These are phyloP conservation scores for Clarias macrocephalus DNA, from an alignment of 2,113 vertebrate genomes.

Conservation along the genomic window DNA sequence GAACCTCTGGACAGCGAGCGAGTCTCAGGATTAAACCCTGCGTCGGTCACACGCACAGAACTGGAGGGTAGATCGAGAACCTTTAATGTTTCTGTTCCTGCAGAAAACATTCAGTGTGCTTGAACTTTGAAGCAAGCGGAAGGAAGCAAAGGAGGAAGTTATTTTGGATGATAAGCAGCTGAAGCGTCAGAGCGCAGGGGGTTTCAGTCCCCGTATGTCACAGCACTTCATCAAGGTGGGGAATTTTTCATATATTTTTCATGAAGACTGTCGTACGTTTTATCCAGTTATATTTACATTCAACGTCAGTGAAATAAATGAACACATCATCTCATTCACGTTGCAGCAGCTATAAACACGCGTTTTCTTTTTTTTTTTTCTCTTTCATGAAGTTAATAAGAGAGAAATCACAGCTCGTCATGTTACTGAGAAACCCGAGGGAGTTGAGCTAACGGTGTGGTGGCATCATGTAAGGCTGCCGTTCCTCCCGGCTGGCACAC, in stretches of 20 bases:
- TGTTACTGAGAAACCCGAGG: not conserved
- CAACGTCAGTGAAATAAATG: not conserved
- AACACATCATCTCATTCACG: not conserved
- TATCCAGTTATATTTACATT: not conserved
- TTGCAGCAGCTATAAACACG: not conserved
- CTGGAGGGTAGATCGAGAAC: not conserved
- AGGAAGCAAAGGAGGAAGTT: too few relatives aligned
- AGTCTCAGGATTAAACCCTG: not conserved
- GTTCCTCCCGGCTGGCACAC: too few relatives aligned
- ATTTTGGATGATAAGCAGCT: too few relatives aligned
- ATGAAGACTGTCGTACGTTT: not conserved
- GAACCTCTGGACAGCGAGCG: not conserved
- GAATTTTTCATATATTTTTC: too few relatives aligned
- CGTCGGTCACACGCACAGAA: not conserved
- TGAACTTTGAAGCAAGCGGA: not conserved
- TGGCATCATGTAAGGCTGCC: too few relatives aligned
- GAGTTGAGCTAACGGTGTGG: too few relatives aligned
- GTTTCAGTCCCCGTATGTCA: too few relatives aligned
- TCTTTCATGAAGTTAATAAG: too few relatives aligned
- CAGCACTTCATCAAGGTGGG: too few relatives aligned
- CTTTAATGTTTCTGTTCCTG: not conserved
- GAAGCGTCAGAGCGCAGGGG: too few relatives aligned
- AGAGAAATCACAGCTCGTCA: not conserved
- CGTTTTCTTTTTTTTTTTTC: not conserved
- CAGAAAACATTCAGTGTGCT: not conserved